Base-by-base conservation (phyloP, 2,113 vertebrate genomes). In the Lanius collurio region DNA sequence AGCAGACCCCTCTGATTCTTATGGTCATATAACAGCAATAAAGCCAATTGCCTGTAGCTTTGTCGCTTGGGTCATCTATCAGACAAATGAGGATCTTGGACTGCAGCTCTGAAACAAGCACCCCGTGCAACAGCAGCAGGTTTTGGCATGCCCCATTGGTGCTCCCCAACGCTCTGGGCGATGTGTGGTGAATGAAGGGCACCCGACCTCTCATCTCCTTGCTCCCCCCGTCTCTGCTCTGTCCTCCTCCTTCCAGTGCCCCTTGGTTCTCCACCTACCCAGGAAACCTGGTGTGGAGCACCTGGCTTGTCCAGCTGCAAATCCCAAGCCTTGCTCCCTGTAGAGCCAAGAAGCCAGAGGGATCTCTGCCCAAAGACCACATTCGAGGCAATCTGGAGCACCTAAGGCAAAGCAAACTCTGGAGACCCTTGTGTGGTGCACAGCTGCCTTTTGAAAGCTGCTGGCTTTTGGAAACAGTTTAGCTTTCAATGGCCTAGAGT, bases 11-110 rank as follows among this genome's bases (percentile, higher is more conserved):
- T 91, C 88, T 81, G 87, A 67, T 67, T 79, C 52, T 83, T 57
- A 12, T 7, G 14, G 62, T 26, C 82, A 35, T 37, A 35, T 11
- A 73, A 49, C 15, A 88, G 49, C 67, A 95, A 91, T 86, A 62
- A 92, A 92, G 67, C 53, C 89, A 94, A 89, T 76, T 50, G 71
- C 46, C 89, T 93, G 67, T 46, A 47, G 82, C 83, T 83, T 46
- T 89, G 59, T 56, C 71, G 37, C 46, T 73, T 24, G 65, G 37
- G 63, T 60, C 65, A 78, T 83, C 73, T 78, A 24, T 53, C 41
- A 65, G 78, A 89, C 23, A 53, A 74, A 74, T 6, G 1, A 57
- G 49, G 33, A 47, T 37, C 44, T 47, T 5, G 49, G 41, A 30
- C 47, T 70, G 60, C 56, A 82, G 67, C 76, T 37, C 41, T 80